These are phyloP conservation scores for Tipula vernalis DNA, from an alignment of 2,888 invertebrate genomes.

Conservation along the genomic window DNA sequence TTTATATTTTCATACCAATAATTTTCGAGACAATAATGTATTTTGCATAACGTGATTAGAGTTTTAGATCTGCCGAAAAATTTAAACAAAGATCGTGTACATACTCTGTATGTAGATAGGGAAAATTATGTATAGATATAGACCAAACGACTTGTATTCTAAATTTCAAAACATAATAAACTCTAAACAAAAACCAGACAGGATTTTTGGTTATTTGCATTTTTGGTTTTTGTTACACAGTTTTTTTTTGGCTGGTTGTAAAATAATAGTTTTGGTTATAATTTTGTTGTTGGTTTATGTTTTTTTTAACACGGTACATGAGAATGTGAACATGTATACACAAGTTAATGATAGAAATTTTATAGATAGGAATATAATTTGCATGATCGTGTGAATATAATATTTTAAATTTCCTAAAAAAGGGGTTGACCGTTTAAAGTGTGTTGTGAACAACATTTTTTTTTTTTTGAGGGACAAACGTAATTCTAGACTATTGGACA, in stretches of 20 bases:
- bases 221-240: not conserved
- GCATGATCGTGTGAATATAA: not conserved
- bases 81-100: not conserved
- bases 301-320: not conserved
- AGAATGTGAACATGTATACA: not conserved
- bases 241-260: not conserved
- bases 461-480: not conserved
- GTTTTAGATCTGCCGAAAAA: not conserved
- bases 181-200: conserved; percentile 5
- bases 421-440: not conserved
- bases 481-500: not conserved
- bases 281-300: not conserved
- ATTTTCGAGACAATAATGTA: not conserved
- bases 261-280: not conserved
- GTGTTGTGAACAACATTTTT: not conserved
- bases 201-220: conserved; percentile 8
- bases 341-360: not conserved
- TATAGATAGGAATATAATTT: not conserved
- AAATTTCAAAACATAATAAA: not conserved
- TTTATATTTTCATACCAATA: not conserved
- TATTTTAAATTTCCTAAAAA: not conserved
- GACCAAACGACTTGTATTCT: not conserved
- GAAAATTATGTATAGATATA: not conserved
- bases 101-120: not conserved
- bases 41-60: not conserved